phyloP scores from a whole-genome alignment of 2,797 vertebrate genomes.

The Telmatherina bonti region DNA sequence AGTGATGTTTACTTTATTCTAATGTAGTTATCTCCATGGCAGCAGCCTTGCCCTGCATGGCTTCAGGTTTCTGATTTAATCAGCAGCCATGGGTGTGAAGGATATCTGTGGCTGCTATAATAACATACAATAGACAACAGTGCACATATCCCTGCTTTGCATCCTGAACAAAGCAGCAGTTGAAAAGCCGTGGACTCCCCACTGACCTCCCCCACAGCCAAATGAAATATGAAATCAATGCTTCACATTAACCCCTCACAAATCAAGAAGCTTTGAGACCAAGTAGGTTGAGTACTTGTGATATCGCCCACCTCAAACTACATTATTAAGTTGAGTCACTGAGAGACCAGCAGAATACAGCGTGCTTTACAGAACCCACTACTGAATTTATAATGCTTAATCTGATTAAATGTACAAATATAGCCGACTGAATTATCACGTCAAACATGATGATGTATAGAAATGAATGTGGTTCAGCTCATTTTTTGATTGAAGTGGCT shows the following conservation, averaged over 20 bases:
- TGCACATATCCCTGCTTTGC: slow-evolving; percentile 27
- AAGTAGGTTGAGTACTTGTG: slow-evolving; percentile 37
- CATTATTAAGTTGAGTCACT: slow-evolving; percentile 42
- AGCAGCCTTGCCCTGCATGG: slow-evolving; percentile 4
- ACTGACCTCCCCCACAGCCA: slow-evolving; percentile 46
- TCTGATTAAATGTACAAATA: not conserved
- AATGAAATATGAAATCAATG: slow-evolving; percentile 73
- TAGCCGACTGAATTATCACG: not conserved
- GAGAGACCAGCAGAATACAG: slow-evolving; percentile 6
- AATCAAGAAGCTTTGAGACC: slow-evolving; percentile 37
- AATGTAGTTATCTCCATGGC: slow-evolving; percentile 28
- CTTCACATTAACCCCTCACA: slow-evolving; percentile 60
- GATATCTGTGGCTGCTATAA: slow-evolving; percentile 3
- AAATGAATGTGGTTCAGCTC: not conserved
- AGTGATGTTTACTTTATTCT: slow-evolving; percentile 25
- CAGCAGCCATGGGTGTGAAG: slow-evolving; percentile 7
- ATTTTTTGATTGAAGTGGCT: too few species aligned
- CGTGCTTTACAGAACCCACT: slow-evolving; percentile 21
- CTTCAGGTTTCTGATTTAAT: slow-evolving; percentile 49
- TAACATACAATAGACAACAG: slow-evolving; percentile 13
- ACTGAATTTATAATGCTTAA: not conserved
- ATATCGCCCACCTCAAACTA: slow-evolving; percentile 12
- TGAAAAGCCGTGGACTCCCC: slow-evolving; percentile 47
- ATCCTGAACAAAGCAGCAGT: slow-evolving; percentile 30
- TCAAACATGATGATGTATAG: not conserved